Evolutionary conservation across 2,888 invertebrate species (phyloP), one percentile per base, ranked within the genome.

Genomic region (Choreutis nemorana): DNA sequence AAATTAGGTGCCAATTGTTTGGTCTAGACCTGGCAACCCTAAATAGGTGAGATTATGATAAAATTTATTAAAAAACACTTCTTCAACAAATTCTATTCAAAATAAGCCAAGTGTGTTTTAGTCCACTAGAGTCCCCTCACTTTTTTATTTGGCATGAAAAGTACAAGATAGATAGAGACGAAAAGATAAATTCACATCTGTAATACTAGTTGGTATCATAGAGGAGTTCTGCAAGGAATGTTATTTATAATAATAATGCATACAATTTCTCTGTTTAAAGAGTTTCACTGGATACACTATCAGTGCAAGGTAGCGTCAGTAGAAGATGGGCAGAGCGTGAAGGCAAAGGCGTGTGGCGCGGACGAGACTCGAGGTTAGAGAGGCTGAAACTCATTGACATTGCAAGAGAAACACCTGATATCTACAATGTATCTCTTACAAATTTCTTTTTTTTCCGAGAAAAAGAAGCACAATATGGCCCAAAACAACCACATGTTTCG

Each of bases 401-500:
- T 41, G 85, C 92, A 0, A 81, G 87, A 38, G 53, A 51, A 2
- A 50, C 77, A 39, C 89, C 94, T 0, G 84, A 93, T 29, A 62
- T 95, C 3, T 85, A 96, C 35, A 95, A 97, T 72, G 96, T 87
- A 7, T 93, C 94, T 0, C 83, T 97, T 13, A 97, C 97, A 0
- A 93, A 95, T 59, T 97, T 97, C 68, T 98, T 98, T 67, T 98
- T 98, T 78, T 97, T 92, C 55, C 85, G 87, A 39, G 87, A 95
- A 45, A 84, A 92, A 63, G 88, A 90, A 56, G 77, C 86, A 11
- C 81, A 87, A 51, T 95, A 95, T 77, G 97, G 96, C 1, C 94
- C 95, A 8, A 89, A 89, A 54, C 85, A 85, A 37, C 86, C 87
- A 10, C 90, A 91, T 49, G 83, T 94, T 36, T 93, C 95, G 3